Conservation (phyloP, 2,113 vertebrate species). For the Helogale parvula region DNA sequence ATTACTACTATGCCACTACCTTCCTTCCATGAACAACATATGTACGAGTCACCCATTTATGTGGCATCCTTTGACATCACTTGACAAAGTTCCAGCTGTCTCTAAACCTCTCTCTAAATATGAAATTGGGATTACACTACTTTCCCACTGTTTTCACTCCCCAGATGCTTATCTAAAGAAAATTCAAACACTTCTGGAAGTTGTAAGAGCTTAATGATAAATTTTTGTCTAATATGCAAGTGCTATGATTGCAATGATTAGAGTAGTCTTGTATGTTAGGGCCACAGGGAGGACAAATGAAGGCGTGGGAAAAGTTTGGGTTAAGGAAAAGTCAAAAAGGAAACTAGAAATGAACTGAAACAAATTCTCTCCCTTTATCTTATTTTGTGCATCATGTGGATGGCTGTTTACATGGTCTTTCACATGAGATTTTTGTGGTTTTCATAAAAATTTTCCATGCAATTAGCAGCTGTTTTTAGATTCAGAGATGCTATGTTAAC, state of each 20-base stretch:
- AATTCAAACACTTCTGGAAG: not conserved
- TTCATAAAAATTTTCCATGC: not conserved
- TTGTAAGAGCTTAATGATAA: not conserved
- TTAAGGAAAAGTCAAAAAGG: not conserved
- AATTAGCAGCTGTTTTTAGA: not conserved
- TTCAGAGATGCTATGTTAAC: not conserved
- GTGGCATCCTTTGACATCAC: not conserved
- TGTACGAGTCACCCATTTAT: not conserved
- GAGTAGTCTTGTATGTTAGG: not conserved
- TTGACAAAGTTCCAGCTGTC: not conserved
- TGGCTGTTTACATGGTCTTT: not conserved
- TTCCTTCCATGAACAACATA: not conserved
- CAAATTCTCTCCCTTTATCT: not conserved
- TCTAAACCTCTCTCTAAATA: not conserved
- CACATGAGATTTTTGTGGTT: not conserved
- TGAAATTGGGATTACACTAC: not conserved
- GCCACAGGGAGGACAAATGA: not conserved
- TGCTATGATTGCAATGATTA: not conserved
- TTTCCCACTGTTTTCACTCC: not conserved
- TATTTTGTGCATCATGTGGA: not conserved
- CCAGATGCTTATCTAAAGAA: not conserved
- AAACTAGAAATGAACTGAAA: not conserved
- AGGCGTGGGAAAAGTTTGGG: not conserved
- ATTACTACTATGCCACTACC: not conserved
- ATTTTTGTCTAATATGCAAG: not conserved